A percentile compares a stretch with the other conserved stretches of the same genome.
Evolutionary conservation across 1,140 invertebrate species (phyloP).

Genomic region (honey bee (Apis mellifera)): Amel_HAv3.1 CM009933.2:13125001-13125500

Average conservation of each 20-base stretch:
- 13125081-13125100: conserved; percentile 18
- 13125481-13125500: conserved; percentile 9
- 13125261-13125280: neutral
- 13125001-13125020: too few species aligned
- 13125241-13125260: too few species aligned
- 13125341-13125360: too few species aligned
- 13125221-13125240: neutral
- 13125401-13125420: neutral
- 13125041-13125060: neutral
- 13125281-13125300: neutral
- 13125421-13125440: neutral
- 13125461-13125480: neutral
- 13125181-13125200: neutral
- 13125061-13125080: neutral
- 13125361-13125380: too few species aligned
- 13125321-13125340: too few species aligned
- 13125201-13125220: conserved; percentile 19
- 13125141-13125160: conserved; percentile 30
- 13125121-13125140: conserved; percentile 22
- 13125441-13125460: conserved; percentile 18
- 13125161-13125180: conserved; percentile 7
- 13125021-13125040: neutral
- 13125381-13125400: too few species aligned
- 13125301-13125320: too few species aligned
- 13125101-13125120: neutral